phyloP scores from a whole-genome alignment of 2,888 invertebrate species.

The Sminthurinus aureus region DNA sequence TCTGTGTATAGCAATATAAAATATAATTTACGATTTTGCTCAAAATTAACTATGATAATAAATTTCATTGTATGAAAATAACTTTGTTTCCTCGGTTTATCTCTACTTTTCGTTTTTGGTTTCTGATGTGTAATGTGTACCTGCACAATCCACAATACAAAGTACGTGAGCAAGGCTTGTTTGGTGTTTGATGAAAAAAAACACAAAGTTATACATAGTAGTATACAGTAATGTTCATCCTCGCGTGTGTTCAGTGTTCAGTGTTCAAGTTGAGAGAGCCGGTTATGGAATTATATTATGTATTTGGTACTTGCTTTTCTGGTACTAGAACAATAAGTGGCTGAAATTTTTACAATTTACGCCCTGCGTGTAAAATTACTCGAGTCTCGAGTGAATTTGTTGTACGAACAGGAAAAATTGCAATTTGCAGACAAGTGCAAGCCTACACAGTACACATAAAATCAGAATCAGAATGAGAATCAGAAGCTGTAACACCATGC shows the following conservation, averaged over 20 bases:
- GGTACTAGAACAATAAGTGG: slow-evolving; percentile 21
- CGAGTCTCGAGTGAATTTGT: no score
- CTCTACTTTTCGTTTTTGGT: no score
- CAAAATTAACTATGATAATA: slow-evolving; percentile 17
- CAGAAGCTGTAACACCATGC: not conserved
- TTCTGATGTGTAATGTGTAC: not conserved
- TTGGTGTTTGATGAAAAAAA: not conserved
- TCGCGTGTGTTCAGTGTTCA: slow-evolving; percentile 26
- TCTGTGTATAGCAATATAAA: not conserved
- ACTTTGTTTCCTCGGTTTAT: slow-evolving; percentile 22
- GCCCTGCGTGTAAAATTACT: not conserved
- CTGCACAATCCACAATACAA: not conserved
- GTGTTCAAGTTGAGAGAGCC: slow-evolving; percentile 29
- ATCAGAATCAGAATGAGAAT: not conserved
- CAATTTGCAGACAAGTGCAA: slow-evolving; percentile 25
- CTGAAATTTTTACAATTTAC: slow-evolving; percentile 20
- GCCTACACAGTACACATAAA: not conserved
- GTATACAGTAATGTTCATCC: slow-evolving; percentile 11
- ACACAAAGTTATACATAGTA: not conserved
- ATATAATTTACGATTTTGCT: not conserved
- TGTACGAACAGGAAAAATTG: not conserved
- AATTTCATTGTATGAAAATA: slow-evolving; percentile 12
- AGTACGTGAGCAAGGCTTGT: not conserved
- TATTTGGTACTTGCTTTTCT: slow-evolving; percentile 14
- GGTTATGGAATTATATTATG: slow-evolving; percentile 18